phyloP scores from a whole-genome alignment of 2,797 vertebrate species.

The Cynodonichthys magdalenae region DNA sequence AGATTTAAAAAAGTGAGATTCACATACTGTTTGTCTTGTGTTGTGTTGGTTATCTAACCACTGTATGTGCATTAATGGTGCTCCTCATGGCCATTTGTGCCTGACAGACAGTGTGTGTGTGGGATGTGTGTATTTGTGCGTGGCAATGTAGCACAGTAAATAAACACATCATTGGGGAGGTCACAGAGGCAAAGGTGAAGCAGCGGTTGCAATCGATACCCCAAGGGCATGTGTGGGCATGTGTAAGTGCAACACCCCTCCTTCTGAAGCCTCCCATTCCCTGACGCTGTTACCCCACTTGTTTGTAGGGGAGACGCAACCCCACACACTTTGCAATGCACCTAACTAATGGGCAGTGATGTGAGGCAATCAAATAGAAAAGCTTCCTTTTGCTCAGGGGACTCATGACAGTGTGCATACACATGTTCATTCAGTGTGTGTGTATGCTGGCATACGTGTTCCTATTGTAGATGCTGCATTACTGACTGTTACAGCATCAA shows the following conservation, averaged over 20 bases:
- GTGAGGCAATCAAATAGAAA: conserved; percentile 87
- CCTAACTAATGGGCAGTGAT: conserved; percentile 91
- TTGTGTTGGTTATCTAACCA: conserved; percentile 32
- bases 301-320: conserved; percentile 70
- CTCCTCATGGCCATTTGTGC: conserved; percentile 26
- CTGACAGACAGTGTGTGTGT: conserved; percentile 35
- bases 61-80: conserved; percentile 21
- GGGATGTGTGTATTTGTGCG: conserved; percentile 41
- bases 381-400: conserved; percentile 81
- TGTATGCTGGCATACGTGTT: conserved; percentile 39
- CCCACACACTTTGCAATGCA: conserved; percentile 72
- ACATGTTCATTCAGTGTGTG: conserved; percentile 29
- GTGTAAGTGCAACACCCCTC: conserved; percentile 60
- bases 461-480: conserved; percentile 54
- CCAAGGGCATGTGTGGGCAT: conserved; percentile 56
- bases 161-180: conserved; percentile 83
- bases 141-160: conserved; percentile 65
- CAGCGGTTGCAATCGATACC: conserved; percentile 88
- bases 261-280: conserved; percentile 31
- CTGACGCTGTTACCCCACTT: conserved; percentile 75
- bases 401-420: conserved; percentile 65
- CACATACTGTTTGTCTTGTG: conserved; percentile 2
- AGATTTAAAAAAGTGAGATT: conserved; percentile 12
- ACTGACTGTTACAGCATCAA: conserved; percentile 86
- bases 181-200: conserved; percentile 99